These are phyloP conservation scores for Phrynocephalus guinanensis DNA, from an alignment of 2,797 vertebrate species.

Conservation along the genomic window DNA sequence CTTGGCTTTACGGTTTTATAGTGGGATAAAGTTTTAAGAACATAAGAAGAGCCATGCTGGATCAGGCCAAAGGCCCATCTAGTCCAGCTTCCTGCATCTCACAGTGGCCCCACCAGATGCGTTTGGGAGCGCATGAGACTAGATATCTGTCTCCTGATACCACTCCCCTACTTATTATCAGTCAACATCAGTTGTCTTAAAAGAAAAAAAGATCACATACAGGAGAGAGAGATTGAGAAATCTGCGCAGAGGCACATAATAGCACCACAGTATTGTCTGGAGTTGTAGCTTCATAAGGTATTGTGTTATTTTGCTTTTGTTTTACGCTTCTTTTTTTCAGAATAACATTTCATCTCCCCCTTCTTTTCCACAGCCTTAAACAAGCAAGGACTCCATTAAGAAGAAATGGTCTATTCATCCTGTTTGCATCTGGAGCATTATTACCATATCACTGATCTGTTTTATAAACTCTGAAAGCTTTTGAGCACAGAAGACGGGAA, in stretches of 20 bases:
- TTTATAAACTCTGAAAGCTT: conserved; percentile 52
- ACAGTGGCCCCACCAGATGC: too few relatives aligned
- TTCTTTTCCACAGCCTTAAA: conserved; percentile 62
- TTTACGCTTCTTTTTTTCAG: conserved; percentile 23
- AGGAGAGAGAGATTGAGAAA: not conserved
- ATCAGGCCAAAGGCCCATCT: too few relatives aligned
- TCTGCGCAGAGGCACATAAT: not conserved
- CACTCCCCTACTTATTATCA: not conserved
- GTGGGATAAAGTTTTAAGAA: not conserved
- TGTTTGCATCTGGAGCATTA: conserved; percentile 47
- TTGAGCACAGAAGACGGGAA: conserved; percentile 37
- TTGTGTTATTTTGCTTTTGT: not conserved
- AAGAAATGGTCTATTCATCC: conserved; percentile 54
- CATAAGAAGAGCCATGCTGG: too few relatives aligned
- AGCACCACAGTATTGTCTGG: not conserved
- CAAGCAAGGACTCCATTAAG: not conserved
- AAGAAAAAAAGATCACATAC: not conserved
- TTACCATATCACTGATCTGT: conserved; percentile 41
- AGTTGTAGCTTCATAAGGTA: not conserved
- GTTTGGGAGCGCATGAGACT: too few relatives aligned
- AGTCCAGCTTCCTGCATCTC: too few relatives aligned
- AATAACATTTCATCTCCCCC: conserved; percentile 34
- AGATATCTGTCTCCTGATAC: too few relatives aligned
- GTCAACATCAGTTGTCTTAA: not conserved
- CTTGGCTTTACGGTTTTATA: not conserved